Evolutionary conservation across 2,888 invertebrate genomes (phyloP), one percentile per base, ranked within the genome.

Genomic region (Pseudococcus viburni): DNA sequence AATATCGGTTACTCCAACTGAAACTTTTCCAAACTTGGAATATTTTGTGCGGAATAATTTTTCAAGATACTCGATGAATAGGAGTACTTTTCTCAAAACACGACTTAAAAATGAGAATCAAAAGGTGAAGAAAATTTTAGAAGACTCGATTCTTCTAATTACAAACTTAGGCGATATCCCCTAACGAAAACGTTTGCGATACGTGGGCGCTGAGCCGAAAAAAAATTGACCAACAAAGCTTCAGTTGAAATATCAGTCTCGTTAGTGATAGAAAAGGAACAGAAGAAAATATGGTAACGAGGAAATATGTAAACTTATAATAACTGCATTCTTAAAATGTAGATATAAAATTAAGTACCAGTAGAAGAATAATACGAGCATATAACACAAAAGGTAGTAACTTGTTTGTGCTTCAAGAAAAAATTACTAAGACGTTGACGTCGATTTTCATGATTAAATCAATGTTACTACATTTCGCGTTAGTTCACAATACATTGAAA

Each of bases 241-340:
- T 42, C 80, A 80, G 80, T 80, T 80, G 80, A 42, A 42, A 80
- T 80, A 80, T 80, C 80, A 80, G 80, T 80, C 80, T 80, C 80
- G 80, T 80, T 80, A 80, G 80, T 80, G 80, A 42, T 80, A 80
- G 80, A 80, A 80, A 80, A 80, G 80, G 80, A 80, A 80, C 80
- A 80, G 80, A 80, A 80, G 73, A 80, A 80, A 80, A 80, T 80
- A 80, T 80, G 80, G 80, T 80, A 80, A 80, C 80, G 80, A 80
- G 80, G 80, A 80, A 80, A 80, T 80, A 80, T 80, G 80, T 80
- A 80, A 80, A 80, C 80, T 80, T 80, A 59, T 7, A 59, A 80
- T 42, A 42, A 42, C 80, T 80, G 80, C 2, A 80, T 42, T 80
- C 80, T 80, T 80, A 80, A 80, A 80, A 42, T 8, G 42, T 42